Evolutionary conservation across 1,140 invertebrate genomes (phyloP).

Genomic region (Camponotus vicinus): DNA sequence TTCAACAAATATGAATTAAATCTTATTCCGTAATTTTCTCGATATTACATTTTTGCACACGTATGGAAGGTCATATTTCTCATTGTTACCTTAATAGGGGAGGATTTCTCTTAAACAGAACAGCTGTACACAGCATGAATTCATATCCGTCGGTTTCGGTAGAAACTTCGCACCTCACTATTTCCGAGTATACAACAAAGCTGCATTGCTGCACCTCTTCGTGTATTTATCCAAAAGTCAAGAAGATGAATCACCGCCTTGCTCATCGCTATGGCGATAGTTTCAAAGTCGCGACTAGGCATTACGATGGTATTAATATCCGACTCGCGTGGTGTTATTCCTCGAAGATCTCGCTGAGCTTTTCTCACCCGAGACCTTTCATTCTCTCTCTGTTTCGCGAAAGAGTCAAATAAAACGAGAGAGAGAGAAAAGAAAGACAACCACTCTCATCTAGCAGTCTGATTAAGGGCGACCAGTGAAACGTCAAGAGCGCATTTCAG

Average conservation of each 20-base stretch:
- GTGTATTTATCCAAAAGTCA: conserved; percentile 6
- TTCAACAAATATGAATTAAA: not conserved
- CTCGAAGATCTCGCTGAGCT: conserved; percentile 2
- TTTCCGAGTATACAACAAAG: not conserved
- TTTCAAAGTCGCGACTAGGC: conserved; percentile 36
- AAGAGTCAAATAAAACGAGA: not conserved
- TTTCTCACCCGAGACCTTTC: not conserved
- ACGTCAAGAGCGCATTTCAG: conserved; percentile 39
- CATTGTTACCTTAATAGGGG: not conserved
- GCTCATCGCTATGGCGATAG: not conserved
- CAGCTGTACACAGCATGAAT: not conserved
- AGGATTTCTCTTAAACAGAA: not conserved
- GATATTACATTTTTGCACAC: not conserved
- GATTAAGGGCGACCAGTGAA: conserved; percentile 55
- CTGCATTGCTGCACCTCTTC: conserved; percentile 7
- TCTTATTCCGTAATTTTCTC: not conserved
- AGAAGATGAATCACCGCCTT: conserved; percentile 18
- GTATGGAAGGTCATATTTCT: not conserved
- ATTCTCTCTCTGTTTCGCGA: not conserved
- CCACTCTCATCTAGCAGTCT: conserved; percentile 51
- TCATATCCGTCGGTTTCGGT: conserved; percentile 2
- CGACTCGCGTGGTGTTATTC: not conserved
- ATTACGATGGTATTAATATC: conserved; percentile 55
- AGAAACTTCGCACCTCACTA: not conserved
- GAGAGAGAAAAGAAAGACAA: not conserved